Conservation (phyloP, 2,797 vertebrate genomes). For the Rhynchonycteris naso region DNA sequence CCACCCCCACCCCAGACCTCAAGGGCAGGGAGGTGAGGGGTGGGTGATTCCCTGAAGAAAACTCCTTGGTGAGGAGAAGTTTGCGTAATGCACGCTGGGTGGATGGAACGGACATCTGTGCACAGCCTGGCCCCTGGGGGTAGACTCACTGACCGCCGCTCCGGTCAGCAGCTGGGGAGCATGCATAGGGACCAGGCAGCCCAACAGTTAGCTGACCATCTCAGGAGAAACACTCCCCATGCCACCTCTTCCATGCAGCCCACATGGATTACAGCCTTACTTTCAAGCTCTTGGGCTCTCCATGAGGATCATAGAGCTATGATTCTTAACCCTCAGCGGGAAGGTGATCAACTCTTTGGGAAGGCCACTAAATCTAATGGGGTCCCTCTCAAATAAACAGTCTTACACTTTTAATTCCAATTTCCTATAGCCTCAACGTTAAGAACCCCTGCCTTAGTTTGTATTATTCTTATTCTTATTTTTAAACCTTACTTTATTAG, state of each 20-base stretch:
- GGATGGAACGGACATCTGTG: background rate
- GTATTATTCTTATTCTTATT: background rate
- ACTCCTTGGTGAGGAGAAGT: background rate
- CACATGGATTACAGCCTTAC: background rate
- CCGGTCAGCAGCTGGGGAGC: background rate
- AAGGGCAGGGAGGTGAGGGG: background rate
- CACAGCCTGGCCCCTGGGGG: accelerated
- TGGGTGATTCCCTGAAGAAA: background rate
- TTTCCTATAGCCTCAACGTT: background rate
- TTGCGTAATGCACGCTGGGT: background rate
- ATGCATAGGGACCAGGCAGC: background rate
- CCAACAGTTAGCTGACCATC: background rate
- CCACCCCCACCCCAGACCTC: background rate
- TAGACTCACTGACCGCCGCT: background rate
- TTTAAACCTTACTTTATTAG: background rate
- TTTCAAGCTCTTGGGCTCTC: background rate
- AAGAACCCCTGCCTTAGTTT: background rate
- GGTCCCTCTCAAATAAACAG: background rate
- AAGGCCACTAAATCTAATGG: background rate
- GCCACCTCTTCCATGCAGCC: background rate
- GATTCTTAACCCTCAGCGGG: background rate
- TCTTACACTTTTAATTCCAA: background rate
- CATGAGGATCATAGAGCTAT: background rate
- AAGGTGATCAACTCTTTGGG: background rate
- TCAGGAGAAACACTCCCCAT: background rate